Conservation (phyloP, 2,888 invertebrate genomes). For the Amblyteles armatorius region DNA sequence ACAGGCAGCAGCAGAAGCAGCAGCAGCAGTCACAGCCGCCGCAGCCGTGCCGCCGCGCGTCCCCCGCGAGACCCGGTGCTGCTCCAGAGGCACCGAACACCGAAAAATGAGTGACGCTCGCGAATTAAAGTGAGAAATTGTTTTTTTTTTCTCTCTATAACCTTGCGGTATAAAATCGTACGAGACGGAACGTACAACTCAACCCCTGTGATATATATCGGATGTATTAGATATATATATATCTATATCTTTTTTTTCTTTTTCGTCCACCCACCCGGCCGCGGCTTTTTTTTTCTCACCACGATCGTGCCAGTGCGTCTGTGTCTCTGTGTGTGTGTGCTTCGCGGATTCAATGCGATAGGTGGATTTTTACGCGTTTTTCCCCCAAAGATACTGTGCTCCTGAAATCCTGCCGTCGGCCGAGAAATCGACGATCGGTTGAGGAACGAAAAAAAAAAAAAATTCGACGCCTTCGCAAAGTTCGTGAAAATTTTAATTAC, state of each 20-base stretch:
- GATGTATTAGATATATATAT: conserved; percentile 5
- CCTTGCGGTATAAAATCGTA: conserved; percentile 8
- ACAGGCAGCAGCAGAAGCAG: conserved; percentile 70
- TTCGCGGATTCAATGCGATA: conserved; percentile 20
- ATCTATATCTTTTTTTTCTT: conserved; percentile 27
- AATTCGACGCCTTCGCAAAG: background rate
- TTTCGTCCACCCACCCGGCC: conserved; percentile 47
- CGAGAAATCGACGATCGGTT: background rate
- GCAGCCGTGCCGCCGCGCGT: conserved; percentile 73
- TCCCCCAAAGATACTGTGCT: background rate
- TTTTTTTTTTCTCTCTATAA: background rate
- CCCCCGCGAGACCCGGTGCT: conserved; percentile 68
- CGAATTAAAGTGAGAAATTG: conserved; percentile 39
- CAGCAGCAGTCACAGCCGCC: conserved; percentile 71
- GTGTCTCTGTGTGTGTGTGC: conserved; percentile 27
- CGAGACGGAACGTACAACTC: conserved; percentile 42
- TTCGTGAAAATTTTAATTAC: conserved; percentile 17
- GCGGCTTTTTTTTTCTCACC: conserved; percentile 18
- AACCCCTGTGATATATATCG: conserved; percentile 10
- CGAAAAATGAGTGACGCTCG: conserved; percentile 62
- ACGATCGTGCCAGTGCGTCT: conserved; percentile 51
- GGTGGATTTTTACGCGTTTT: conserved; percentile 14
- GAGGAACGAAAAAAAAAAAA: background rate
- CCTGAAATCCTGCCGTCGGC: background rate
- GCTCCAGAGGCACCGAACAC: conserved; percentile 56